These are phyloP conservation scores for Porphyrio hochstetteri DNA, from an alignment of 2,113 vertebrate genomes.

Conservation along the genomic window DNA sequence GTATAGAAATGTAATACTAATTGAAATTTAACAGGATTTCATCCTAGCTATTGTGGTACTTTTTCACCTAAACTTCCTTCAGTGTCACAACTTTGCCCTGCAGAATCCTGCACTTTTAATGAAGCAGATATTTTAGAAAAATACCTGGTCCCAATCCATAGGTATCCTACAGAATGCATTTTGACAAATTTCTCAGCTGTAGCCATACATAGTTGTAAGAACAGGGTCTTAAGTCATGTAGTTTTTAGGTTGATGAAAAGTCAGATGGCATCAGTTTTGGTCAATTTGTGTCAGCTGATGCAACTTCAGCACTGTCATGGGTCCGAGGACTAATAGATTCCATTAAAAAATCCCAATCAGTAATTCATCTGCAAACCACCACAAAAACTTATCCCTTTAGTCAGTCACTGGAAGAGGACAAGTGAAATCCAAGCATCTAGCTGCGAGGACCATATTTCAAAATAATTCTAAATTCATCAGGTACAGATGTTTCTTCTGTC, in stretches of 20 bases:
- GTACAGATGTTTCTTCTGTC: not conserved
- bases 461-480: not conserved
- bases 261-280: not conserved
- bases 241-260: not conserved
- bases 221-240: not conserved
- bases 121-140: not conserved
- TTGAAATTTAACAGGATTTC: not conserved
- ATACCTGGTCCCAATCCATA: not conserved
- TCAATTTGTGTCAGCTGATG: not conserved
- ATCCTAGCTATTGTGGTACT: not conserved
- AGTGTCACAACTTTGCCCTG: not conserved
- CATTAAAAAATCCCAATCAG: not conserved
- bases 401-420: not conserved
- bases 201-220: not conserved
- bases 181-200: not conserved
- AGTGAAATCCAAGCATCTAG: not conserved
- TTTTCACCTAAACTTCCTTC: not conserved
- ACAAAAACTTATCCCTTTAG: not conserved
- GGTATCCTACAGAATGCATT: not conserved
- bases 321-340: not conserved
- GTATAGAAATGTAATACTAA: not conserved
- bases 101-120: not conserved
- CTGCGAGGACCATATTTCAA: not conserved
- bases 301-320: not conserved
- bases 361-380: not conserved